Evolutionary conservation across 2,797 vertebrate genomes (phyloP), one percentile per base, ranked within the genome.

Genomic region (Otolemur crassicaudatus): DNA sequence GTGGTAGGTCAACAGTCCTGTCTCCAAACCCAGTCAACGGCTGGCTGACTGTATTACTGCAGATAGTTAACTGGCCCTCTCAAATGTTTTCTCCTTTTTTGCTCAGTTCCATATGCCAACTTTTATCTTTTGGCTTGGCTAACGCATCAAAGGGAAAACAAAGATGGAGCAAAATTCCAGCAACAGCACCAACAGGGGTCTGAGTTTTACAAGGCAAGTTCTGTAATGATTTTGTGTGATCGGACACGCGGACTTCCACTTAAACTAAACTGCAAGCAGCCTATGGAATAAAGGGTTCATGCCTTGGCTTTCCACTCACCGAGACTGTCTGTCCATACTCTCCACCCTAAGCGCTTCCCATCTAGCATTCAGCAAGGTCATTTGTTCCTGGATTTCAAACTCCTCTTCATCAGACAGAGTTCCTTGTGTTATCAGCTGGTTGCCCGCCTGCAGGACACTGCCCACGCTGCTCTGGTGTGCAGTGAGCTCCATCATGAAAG

Each of bases 401-500:
- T 99, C 99, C 92, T 99, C 99, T 94, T 99, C 99, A 0, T 99
- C 99, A 0, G 99, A 99, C 91, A 99, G 98, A 97, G 99, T 99
- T 73, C 99, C 99, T 97, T 99, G 99, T 29, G 99, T 99, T 53
- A 99, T 99, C 95, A 99, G 98, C 61, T 99, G 99, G 98, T 99
- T 99, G 27, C 99, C 99, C 0, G 99, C 99, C 97, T 99, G 99
- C 72, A 99, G 99, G 94, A 99, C 99, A 0, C 98, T 99, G 46
- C 99, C 99, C 97, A 99, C 99, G 0, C 99, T 99, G 99, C 99
- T 99, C 99, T 99, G 99, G 97, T 99, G 99, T 0, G 99, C 99
- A 0, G 99, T 99, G 96, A 99, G 98, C 98, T 99, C 99, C 99
- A 99, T 99, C 99, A 99, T 99, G 90, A 99, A 99, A 93, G 95